Percentiles rank a stretch among this genome's conserved stretches.
Evolutionary conservation across 2,888 invertebrate genomes (phyloP).

Genomic region (Zeuzera pyrina): DNA sequence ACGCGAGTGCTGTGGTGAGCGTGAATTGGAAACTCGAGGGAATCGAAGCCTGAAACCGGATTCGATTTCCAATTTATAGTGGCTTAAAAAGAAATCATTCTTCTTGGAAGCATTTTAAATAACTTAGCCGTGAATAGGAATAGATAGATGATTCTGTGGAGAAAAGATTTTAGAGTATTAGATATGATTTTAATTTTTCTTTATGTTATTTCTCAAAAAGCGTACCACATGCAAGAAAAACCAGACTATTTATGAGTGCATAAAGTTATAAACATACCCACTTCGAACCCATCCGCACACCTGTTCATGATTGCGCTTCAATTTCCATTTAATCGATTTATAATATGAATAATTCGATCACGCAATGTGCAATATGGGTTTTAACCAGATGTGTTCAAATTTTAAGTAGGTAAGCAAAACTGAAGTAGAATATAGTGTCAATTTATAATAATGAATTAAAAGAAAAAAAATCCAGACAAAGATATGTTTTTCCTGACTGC

Average conservation of each 20-base stretch:
- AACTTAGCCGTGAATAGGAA: too few relatives aligned
- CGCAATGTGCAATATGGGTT: constrained; percentile 7
- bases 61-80: constrained; percentile 36
- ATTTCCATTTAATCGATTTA: neutral
- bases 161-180: neutral
- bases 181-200: too few relatives aligned
- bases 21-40: constrained; percentile 25
- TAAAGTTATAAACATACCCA: too few relatives aligned
- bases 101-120: too few relatives aligned
- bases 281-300: too few relatives aligned
- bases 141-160: neutral
- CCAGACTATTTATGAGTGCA: neutral
- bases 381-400: constrained; percentile 2
- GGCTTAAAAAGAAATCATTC: constrained; percentile 27
- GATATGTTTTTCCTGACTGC: too few relatives aligned
- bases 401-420: constrained; percentile 1
- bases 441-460: too few relatives aligned
- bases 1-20: constrained; percentile 29
- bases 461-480: too few relatives aligned
- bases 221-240: neutral
- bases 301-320: too few relatives aligned
- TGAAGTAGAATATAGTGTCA: too few relatives aligned
- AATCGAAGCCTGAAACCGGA: constrained; percentile 39
- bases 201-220: too few relatives aligned
- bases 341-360: constrained; percentile 2